A percentile compares a stretch with the other conserved stretches of the same genome.
Conservation (phyloP, 1,140 invertebrate genomes). For the Elysia chlorotica region DNA sequence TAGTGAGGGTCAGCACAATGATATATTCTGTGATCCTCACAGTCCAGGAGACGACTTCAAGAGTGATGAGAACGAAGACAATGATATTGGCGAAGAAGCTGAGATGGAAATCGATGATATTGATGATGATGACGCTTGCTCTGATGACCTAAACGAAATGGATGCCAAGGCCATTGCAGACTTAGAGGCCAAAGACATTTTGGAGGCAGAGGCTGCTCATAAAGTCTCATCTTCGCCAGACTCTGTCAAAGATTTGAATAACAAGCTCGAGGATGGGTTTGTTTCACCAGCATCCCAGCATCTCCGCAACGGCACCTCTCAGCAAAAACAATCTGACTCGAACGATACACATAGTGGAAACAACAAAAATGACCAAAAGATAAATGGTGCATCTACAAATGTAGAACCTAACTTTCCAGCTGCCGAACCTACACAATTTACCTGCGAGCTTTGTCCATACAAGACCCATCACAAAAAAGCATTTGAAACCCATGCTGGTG, state of each 20-base stretch:
- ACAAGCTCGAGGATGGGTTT: too few species aligned
- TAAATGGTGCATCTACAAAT: too few species aligned
- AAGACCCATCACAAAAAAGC: constrained; percentile 41
- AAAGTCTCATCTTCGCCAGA: constrained; percentile 26
- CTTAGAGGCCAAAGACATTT: constrained; percentile 4
- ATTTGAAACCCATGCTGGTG: constrained; percentile 45
- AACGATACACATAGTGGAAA: too few species aligned
- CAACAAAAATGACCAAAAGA: too few species aligned
- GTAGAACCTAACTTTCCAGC: constrained; percentile 23
- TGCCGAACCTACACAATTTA: constrained; percentile 22
- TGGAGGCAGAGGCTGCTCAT: constrained; percentile 19
- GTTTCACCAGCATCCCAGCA: too few species aligned
- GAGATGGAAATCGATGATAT: constrained; percentile 20
- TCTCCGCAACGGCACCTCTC: constrained; percentile 33
- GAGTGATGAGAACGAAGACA: constrained; percentile 12
- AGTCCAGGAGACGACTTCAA: neutral
- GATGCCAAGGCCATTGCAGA: constrained; percentile 12
- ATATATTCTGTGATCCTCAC: constrained; percentile 39
- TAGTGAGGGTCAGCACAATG: constrained; percentile 30
- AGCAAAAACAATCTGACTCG: too few species aligned
- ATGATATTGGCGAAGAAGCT: constrained; percentile 22
- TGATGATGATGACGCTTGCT: neutral
- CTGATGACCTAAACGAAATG: constrained; percentile 11
- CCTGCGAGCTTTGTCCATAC: constrained; percentile 49
- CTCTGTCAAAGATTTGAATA: constrained; percentile 36